A percentile compares a stretch with the other conserved stretches of the same genome.
Conservation (phyloP, 2,113 vertebrate genomes). For the Pyrgilauda ruficollis region DNA sequence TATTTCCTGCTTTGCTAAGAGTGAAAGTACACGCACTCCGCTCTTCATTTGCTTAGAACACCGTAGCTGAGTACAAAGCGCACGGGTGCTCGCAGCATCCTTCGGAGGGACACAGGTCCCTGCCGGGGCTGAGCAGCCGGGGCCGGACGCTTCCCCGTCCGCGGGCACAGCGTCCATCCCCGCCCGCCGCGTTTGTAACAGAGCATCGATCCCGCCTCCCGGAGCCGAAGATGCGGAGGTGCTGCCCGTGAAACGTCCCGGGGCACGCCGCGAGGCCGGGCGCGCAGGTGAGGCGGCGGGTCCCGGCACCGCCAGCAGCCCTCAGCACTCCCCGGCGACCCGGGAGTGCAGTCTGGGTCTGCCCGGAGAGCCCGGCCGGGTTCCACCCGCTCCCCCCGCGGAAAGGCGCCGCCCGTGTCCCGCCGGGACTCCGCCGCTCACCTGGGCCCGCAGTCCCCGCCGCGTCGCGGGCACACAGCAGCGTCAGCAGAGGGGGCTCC, state of each 20-base stretch:
- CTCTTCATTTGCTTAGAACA: neutral
- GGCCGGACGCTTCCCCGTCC: neutral
- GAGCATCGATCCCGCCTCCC: neutral
- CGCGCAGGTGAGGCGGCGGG: neutral
- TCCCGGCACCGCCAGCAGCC: neutral
- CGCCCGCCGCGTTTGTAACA: neutral
- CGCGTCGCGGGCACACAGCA: neutral
- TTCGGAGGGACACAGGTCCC: neutral
- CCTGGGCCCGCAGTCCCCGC: neutral
- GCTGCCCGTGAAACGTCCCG: neutral
- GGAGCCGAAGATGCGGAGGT: neutral
- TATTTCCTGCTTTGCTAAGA: conserved; percentile 49
- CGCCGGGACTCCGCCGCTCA: neutral
- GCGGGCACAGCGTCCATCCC: neutral
- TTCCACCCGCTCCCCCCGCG: neutral
- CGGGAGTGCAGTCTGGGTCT: neutral
- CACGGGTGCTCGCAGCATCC: neutral
- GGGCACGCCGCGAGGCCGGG: neutral
- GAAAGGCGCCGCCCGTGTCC: neutral
- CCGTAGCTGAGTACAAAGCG: fast-evolving
- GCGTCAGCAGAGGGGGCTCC: neutral
- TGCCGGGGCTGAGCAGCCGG: neutral
- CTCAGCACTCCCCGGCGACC: neutral
- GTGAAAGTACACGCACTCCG: neutral
- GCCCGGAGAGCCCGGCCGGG: neutral